Percentiles rank a stretch among this genome's conserved stretches.
Evolutionary conservation across 2,113 vertebrate species (phyloP).

Genomic region (Dasyurus viverrinus): DNA sequence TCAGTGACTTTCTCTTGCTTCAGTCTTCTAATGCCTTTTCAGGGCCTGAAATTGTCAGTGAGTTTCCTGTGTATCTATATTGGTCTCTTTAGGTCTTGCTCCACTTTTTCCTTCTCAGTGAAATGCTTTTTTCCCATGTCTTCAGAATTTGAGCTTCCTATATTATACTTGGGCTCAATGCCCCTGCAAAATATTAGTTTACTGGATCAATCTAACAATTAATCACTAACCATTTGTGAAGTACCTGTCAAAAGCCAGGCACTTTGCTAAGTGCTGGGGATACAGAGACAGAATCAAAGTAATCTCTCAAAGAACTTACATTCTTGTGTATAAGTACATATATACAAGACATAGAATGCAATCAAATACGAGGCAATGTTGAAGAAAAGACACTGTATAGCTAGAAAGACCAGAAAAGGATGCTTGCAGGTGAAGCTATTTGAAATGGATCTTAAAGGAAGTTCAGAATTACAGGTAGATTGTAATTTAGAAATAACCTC

Average conservation of each 20-base stretch:
- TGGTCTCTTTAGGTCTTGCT: background rate
- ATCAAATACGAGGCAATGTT: background rate
- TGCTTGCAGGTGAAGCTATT: background rate
- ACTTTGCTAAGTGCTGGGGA: background rate
- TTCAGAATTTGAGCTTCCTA: background rate
- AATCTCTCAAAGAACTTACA: background rate
- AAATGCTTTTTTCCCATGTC: background rate
- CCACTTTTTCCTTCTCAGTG: background rate
- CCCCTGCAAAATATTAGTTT: background rate
- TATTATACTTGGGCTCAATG: background rate
- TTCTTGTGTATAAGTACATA: background rate
- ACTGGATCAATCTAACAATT: background rate
- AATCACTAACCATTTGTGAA: background rate
- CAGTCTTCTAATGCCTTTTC: background rate
- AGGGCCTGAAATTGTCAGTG: background rate
- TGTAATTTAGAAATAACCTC: background rate
- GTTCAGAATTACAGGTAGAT: background rate
- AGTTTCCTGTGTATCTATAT: background rate
- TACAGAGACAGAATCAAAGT: background rate
- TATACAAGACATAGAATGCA: background rate
- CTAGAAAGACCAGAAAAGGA: background rate
- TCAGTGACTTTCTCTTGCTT: background rate
- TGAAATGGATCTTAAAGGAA: background rate
- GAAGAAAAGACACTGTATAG: background rate
- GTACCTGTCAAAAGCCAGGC: background rate